Percentiles rank a stretch among this genome's conserved stretches.
These are phyloP conservation scores for Oconnorella tubifera DNA, from an alignment of 2,888 invertebrate species.

Conservation along the genomic window DNA sequence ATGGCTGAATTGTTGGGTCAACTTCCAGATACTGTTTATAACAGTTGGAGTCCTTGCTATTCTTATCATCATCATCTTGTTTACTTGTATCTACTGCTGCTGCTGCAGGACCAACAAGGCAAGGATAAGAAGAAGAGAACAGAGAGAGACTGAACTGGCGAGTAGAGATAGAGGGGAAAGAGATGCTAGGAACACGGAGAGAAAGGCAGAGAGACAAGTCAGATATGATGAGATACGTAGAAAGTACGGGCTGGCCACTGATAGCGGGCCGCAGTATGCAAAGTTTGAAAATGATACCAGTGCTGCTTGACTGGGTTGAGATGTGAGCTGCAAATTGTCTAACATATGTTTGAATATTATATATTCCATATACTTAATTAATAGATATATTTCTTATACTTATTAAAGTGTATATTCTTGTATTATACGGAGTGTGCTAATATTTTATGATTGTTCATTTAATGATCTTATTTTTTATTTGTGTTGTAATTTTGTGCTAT, in stretches of 20 bases:
- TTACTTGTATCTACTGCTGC: conserved; percentile 16
- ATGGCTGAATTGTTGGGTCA: conserved; percentile 12
- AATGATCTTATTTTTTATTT: too few relatives aligned
- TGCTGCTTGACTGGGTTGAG: too few relatives aligned
- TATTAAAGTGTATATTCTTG: too few relatives aligned
- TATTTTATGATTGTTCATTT: too few relatives aligned
- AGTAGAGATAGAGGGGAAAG: conserved; percentile 5
- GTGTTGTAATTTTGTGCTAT: too few relatives aligned
- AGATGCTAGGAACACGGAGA: conserved; percentile 12
- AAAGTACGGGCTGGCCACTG: conserved; percentile 9
- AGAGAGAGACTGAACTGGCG: conserved; percentile 6
- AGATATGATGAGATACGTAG: conserved; percentile 18
- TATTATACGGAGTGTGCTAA: too few relatives aligned
- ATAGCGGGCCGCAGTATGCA: neutral
- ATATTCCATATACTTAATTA: too few relatives aligned
- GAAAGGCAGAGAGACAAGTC: conserved; percentile 14
- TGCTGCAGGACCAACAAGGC: conserved; percentile 6
- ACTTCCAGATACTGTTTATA: conserved; percentile 12
- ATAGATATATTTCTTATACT: too few relatives aligned
- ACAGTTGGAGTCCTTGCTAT: conserved; percentile 9
- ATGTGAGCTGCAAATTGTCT: too few relatives aligned
- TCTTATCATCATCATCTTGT: neutral
- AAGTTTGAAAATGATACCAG: neutral
- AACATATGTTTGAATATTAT: too few relatives aligned
- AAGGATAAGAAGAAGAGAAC: neutral